phyloP scores from a whole-genome alignment of 1,140 invertebrate genomes.

The Drosophila serrata region DNA sequence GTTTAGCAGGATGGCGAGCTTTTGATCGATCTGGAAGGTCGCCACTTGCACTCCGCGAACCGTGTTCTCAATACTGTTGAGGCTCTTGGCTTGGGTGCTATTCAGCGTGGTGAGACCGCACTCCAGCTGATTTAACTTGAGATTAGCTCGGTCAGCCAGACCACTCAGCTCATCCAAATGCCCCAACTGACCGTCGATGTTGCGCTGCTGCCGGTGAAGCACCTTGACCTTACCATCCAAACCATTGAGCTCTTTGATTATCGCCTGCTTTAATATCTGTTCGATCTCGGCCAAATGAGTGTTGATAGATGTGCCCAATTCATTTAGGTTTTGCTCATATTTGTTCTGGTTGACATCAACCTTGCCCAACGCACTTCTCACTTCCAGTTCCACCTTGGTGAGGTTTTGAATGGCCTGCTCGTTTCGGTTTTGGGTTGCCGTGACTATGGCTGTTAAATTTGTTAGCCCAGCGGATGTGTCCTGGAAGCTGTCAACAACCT shows the following conservation, averaged over 20 bases:
- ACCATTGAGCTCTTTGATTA: conserved; percentile 33
- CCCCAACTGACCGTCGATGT: conserved; percentile 47
- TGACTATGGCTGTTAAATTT: conserved; percentile 34
- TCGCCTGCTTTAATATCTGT: conserved; percentile 36
- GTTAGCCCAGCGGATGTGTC: conserved; percentile 19
- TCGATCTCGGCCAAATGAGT: conserved; percentile 42
- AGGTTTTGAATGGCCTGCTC: conserved; percentile 34
- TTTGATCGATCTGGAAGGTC: conserved; percentile 58
- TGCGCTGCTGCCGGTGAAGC: conserved; percentile 39
- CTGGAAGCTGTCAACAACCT: conserved; percentile 31
- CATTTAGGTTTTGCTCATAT: conserved; percentile 44
- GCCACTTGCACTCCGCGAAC: conserved; percentile 30
- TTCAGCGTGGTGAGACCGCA: conserved; percentile 52
- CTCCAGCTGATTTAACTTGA: conserved; percentile 53
- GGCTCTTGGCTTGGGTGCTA: conserved; percentile 33
- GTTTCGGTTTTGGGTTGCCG: conserved; percentile 28
- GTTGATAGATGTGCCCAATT: conserved; percentile 31
- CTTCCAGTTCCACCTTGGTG: conserved; percentile 32
- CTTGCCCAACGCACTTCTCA: conserved; percentile 40
- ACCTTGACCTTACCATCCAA: conserved; percentile 38
- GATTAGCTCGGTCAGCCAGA: conserved; percentile 38
- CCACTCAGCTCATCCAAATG: conserved; percentile 43
- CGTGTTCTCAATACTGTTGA: conserved; percentile 27
- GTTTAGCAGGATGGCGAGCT: conserved; percentile 42
- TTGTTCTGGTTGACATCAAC: conserved; percentile 56